Conservation (phyloP, 2,888 invertebrate genomes). For the Eulithis prunata region DNA sequence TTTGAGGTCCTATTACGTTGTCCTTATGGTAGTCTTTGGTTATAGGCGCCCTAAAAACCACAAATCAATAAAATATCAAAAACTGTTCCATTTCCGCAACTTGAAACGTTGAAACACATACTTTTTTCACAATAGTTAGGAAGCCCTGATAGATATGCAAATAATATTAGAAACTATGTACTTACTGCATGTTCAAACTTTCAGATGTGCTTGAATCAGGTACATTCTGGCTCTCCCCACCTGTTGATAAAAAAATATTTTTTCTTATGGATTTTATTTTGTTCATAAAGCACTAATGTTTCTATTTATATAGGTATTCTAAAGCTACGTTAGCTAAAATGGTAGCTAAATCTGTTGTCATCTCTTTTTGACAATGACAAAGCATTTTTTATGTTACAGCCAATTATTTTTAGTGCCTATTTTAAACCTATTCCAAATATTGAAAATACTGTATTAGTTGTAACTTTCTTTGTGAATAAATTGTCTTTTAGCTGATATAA, state of each 20-base stretch:
- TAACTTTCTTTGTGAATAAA: no score
- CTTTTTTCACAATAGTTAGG: background rate
- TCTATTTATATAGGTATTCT: no score
- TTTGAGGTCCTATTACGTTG: slow-evolving; percentile 37
- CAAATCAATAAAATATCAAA: slow-evolving; percentile 25
- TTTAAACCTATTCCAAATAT: no score
- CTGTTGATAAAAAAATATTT: slow-evolving; percentile 43
- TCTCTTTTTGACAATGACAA: no score
- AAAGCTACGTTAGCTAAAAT: no score
- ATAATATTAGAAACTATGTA: slow-evolving; percentile 30
- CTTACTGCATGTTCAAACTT: slow-evolving; percentile 60
- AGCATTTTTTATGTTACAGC: no score
- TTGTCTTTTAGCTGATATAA: no score
- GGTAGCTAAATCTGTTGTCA: no score
- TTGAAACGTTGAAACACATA: background rate
- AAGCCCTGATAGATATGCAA: background rate
- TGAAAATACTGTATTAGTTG: no score
- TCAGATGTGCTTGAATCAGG: slow-evolving; percentile 72
- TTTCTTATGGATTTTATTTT: background rate
- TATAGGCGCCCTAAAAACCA: slow-evolving; percentile 49
- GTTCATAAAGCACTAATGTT: no score
- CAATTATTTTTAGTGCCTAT: no score
- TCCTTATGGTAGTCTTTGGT: slow-evolving; percentile 48
- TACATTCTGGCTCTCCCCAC: slow-evolving; percentile 51
- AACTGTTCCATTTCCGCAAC: background rate